Evolutionary conservation across 1,140 invertebrate genomes (phyloP), one percentile per base, ranked within the genome.

Genomic region (Hyphantria cunea): DNA sequence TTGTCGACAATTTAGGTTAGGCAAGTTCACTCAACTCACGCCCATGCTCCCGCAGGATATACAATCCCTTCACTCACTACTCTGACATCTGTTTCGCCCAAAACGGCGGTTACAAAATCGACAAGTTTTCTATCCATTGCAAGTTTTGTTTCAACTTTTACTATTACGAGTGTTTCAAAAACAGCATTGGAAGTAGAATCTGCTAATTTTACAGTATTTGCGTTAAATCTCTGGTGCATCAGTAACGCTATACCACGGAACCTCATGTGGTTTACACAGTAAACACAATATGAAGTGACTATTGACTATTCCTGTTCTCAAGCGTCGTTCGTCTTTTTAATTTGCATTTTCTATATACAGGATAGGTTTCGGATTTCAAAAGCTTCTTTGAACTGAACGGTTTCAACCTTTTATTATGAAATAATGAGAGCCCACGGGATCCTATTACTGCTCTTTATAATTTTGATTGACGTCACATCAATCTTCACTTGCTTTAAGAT

Each of bases 241-340:
- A 25, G 65, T 78, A 89, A 87, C 76, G 47, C 65, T 77, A 89
- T 86, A 87, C 79, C 71, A 76, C 76, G 74, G 76, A 82, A 82
- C 82, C 74, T 79, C 76, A 74, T 80, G 80, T 69, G 78, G 84
- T 84, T 86, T 85, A 78, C 78, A 80, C 82, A 74, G 73, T 72
- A 89, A 87, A 89, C 78, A 88, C 83, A 86, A 86, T 80, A 84
- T 86, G 83, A 83, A 89, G 84, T 87, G 84, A 82, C 83, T 89
- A 89, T 89, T 85, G 86, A 89, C 86, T 87, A 87, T 87, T 87
- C 80, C 73, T 71, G 84, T 86, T 86, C 83, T 76, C 79, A 80
- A 66, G 47, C 67, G 54, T 68, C 67, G 66, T 64, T 59, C 72
- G 76, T 86, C 78, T 80, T 84, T 84, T 83, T 83, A 72, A 81